Evolutionary conservation across 92 coral and sea anemone species (phyloP).

Genomic region (Bergia sp.): DNA sequence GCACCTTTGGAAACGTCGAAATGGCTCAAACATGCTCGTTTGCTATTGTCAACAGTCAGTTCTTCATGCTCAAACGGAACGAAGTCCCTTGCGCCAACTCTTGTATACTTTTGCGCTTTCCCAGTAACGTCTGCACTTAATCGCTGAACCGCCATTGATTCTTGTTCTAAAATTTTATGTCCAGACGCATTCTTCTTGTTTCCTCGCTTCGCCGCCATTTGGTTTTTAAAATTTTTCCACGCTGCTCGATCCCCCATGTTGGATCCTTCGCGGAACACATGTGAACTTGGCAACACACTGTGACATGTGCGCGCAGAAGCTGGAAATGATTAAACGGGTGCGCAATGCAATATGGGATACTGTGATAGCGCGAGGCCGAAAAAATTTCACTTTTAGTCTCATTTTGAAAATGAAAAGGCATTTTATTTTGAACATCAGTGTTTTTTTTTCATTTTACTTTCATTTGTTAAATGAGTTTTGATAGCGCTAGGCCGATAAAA

Average conservation of each 20-base stretch:
- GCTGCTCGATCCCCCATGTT: conserved; percentile 32
- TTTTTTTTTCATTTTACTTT: too few species aligned
- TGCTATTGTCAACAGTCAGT: conserved; percentile 51
- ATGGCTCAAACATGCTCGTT: conserved; percentile 51
- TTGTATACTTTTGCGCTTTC: conserved; percentile 53
- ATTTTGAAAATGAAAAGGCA: not conserved
- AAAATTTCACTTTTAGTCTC: not conserved
- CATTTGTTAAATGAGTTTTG: not conserved
- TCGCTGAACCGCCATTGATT: conserved; percentile 44
- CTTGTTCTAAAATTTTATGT: conserved; percentile 36
- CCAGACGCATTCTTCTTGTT: conserved; percentile 33
- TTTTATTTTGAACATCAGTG: too few species aligned
- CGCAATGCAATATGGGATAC: conserved; percentile 43
- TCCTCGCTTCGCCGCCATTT: conserved; percentile 36
- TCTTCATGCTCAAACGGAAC: conserved; percentile 56
- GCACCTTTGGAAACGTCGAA: conserved; percentile 37
- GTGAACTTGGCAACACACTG: not conserved
- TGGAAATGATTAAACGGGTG: not conserved
- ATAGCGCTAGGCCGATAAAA: conserved; percentile 21
- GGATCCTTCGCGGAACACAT: not conserved
- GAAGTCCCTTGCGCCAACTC: conserved; percentile 60
- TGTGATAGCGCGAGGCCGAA: conserved; percentile 35
- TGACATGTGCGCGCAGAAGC: too few species aligned
- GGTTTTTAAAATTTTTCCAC: conserved; percentile 14
- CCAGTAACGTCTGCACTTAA: conserved; percentile 52